These are phyloP conservation scores for Drosophila vallismaia DNA, from an alignment of 2,888 invertebrate genomes.

Conservation along the genomic window DNA sequence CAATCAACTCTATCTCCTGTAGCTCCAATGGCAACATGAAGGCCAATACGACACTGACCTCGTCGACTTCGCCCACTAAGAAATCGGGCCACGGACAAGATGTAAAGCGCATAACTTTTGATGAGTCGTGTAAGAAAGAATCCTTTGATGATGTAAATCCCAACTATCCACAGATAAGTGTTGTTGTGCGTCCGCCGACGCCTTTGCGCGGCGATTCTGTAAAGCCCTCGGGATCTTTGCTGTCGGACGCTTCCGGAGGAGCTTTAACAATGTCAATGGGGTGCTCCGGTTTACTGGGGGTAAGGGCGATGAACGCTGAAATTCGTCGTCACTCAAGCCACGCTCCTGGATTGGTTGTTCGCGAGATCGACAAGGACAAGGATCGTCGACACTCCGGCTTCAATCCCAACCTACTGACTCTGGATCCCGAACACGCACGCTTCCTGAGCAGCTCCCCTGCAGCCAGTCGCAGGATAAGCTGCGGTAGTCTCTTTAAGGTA, in stretches of 20 bases:
- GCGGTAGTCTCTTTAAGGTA: constrained; percentile 93
- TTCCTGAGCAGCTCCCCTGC: constrained; percentile 91
- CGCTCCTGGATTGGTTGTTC: constrained; percentile 84
- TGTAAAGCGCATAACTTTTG: constrained; percentile 84
- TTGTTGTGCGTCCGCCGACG: constrained; percentile 90
- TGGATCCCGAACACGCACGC: constrained; percentile 87
- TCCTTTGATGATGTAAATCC: constrained; percentile 84
- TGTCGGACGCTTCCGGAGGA: constrained; percentile 81
- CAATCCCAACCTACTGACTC: constrained; percentile 87
- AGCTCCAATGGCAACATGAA: constrained; percentile 48
- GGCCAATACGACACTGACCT: constrained; percentile 65
- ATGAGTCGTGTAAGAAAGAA: constrained; percentile 84
- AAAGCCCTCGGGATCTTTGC: constrained; percentile 82
- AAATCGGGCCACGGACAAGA: constrained; percentile 81
- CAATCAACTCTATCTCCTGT: constrained; percentile 45
- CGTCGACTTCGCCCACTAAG: constrained; percentile 77
- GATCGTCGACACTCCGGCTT: constrained; percentile 84
- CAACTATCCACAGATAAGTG: constrained; percentile 87
- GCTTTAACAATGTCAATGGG: constrained; percentile 27
- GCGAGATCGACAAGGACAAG: constrained; percentile 84
- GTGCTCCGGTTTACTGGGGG: constrained; percentile 68
- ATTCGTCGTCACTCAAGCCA: constrained; percentile 84
- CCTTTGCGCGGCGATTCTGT: constrained; percentile 87
- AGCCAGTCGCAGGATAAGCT: constrained; percentile 94
- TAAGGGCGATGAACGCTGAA: constrained; percentile 80